phyloP scores from a whole-genome alignment of 2,888 invertebrate species.

The Crepidodera aurea region DNA sequence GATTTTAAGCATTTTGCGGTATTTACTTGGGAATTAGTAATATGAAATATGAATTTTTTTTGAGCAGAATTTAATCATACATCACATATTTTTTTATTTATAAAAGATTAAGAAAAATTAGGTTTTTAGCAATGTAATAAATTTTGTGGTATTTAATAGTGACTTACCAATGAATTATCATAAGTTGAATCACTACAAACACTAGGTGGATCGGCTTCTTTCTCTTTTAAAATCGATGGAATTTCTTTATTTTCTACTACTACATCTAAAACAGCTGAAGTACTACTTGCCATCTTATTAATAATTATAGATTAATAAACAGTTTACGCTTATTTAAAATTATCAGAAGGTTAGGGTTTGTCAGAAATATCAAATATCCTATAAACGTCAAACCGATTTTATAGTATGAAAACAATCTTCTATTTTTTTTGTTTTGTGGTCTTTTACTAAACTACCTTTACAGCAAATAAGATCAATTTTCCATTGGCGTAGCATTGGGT shows the following conservation, averaged over 20 bases:
- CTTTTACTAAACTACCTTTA: too few species aligned
- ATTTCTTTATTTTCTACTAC: conserved; percentile 61
- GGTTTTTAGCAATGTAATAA: too few species aligned
- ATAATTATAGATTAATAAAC: conserved; percentile 14
- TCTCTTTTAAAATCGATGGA: conserved; percentile 54
- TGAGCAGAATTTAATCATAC: too few species aligned
- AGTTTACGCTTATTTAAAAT: conserved; percentile 9
- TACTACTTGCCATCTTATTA: conserved; percentile 49
- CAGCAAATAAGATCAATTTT: too few species aligned
- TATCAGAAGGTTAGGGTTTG: conserved; percentile 3
- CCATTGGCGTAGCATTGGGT: too few species aligned
- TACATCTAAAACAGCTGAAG: conserved; percentile 61
- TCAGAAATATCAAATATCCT: conserved; percentile 1
- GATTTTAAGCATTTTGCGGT: too few species aligned
- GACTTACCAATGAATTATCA: conserved; percentile 58
- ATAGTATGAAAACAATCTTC: not conserved
- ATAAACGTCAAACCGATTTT: not conserved
- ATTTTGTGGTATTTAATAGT: not conserved
- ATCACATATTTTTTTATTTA: too few species aligned
- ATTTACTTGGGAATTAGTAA: too few species aligned
- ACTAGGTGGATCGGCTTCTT: conserved; percentile 53
- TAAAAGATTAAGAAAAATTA: too few species aligned
- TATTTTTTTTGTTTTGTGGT: too few species aligned
- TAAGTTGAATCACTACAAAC: conserved; percentile 55
- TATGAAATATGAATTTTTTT: too few species aligned